Conservation (phyloP, 2,113 vertebrate species). For the Macaca nemestrina region DNA sequence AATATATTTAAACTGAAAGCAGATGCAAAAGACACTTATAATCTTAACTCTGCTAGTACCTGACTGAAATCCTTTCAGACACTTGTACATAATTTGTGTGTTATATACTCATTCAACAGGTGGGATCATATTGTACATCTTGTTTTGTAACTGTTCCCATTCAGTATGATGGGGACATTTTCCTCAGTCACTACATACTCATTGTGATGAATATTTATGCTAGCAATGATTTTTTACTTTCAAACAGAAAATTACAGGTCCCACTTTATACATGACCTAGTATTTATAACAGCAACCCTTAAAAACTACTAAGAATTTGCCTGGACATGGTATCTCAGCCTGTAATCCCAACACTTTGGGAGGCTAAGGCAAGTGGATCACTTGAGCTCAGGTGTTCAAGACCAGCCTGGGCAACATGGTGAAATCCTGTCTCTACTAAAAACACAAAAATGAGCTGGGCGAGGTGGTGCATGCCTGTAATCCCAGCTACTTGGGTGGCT, state of each 20-base stretch:
- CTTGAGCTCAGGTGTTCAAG: too few species aligned
- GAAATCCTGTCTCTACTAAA: too few species aligned
- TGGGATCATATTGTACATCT: background rate
- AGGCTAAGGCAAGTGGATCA: too few species aligned
- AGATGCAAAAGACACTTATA: background rate
- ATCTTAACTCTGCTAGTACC: background rate
- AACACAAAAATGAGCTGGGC: too few species aligned
- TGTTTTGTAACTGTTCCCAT: background rate
- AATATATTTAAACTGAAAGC: background rate
- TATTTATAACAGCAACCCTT: constrained; percentile 20
- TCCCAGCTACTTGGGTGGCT: too few species aligned
- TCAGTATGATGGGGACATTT: background rate
- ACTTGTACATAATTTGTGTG: background rate
- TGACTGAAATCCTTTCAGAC: background rate
- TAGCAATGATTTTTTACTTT: background rate
- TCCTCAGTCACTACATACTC: background rate
- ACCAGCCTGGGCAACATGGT: too few species aligned
- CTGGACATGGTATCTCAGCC: too few species aligned
- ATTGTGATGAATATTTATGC: constrained; percentile 1
- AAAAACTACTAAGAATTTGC: background rate
- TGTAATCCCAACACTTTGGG: too few species aligned
- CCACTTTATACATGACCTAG: background rate
- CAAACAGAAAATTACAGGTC: background rate
- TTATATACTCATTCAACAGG: background rate
- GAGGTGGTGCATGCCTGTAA: too few species aligned